A percentile compares a stretch with the other conserved stretches of the same genome.
Evolutionary conservation across 2,797 vertebrate species (phyloP).

Genomic region (Acomys russatus): DNA sequence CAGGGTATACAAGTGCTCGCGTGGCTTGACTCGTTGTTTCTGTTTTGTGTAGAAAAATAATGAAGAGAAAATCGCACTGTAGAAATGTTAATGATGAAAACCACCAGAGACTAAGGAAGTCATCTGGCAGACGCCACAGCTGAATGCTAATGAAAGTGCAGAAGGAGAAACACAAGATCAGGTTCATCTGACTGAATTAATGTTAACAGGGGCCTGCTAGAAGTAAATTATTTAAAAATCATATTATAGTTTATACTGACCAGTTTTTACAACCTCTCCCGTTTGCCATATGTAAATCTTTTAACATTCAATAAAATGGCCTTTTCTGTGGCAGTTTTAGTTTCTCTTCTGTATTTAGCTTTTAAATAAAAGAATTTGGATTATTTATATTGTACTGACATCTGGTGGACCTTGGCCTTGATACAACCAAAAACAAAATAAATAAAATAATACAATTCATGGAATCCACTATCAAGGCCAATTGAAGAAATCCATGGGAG

Average conservation of each 20-base stretch:
- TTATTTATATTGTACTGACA: slow-evolving; percentile 80
- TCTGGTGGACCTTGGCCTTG: slow-evolving; percentile 73
- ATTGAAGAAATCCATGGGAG: slow-evolving; percentile 34
- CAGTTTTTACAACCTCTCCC: slow-evolving; percentile 69
- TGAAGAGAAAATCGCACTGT: slow-evolving; percentile 72
- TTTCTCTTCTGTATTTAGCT: neutral
- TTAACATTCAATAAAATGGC: neutral
- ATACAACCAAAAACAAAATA: slow-evolving; percentile 38
- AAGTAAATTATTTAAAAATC: slow-evolving; percentile 79
- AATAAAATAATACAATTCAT: slow-evolving; percentile 27
- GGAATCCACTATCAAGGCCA: slow-evolving; percentile 68
- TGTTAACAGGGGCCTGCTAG: slow-evolving; percentile 66
- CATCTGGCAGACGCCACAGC: slow-evolving; percentile 71
- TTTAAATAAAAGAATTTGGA: slow-evolving; percentile 71
- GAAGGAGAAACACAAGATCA: slow-evolving; percentile 74
- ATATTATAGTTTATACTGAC: slow-evolving; percentile 66
- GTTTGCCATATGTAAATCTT: slow-evolving; percentile 6
- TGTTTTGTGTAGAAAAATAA: slow-evolving; percentile 55
- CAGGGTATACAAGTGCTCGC: neutral
- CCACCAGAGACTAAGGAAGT: slow-evolving; percentile 76
- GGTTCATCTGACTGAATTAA: slow-evolving; percentile 83
- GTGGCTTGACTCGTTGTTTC: slow-evolving; percentile 29
- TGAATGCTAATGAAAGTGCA: slow-evolving; percentile 82
- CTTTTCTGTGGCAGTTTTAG: neutral
- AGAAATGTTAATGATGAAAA: slow-evolving; percentile 77